These are phyloP conservation scores for Brachionus manjavacas DNA, from an alignment of 1,140 invertebrate genomes.

Conservation along the genomic window DNA sequence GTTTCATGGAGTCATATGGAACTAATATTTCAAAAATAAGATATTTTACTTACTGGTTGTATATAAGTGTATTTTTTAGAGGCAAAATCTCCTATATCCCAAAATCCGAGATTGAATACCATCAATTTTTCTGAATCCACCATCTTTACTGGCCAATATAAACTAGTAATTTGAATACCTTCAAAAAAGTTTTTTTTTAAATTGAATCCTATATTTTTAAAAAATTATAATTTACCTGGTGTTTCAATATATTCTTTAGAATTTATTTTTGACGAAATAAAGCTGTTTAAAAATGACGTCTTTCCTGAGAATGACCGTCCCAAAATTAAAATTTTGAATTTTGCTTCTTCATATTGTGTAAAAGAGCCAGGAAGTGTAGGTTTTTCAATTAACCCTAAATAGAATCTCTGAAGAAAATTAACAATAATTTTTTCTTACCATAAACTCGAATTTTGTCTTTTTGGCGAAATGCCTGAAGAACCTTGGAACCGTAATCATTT, in stretches of 20 bases:
- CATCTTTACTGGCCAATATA: constrained; percentile 41
- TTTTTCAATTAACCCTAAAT: constrained; percentile 4
- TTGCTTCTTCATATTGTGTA: constrained; percentile 13
- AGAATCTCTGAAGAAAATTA: background rate
- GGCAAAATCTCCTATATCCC: constrained; percentile 13
- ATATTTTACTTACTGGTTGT: background rate
- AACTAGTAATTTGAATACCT: constrained; percentile 26
- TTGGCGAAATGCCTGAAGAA: background rate
- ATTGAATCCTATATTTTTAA: background rate
- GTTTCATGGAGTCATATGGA: too few relatives aligned
- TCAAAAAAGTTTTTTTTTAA: background rate
- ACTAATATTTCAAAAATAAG: too few relatives aligned
- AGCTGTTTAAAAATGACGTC: background rate
- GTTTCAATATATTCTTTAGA: constrained; percentile 16
- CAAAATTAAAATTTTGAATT: constrained; percentile 7
- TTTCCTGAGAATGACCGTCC: constrained; percentile 3
- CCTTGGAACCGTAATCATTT: background rate
- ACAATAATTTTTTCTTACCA: background rate
- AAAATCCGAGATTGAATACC: constrained; percentile 4
- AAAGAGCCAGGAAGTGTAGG: background rate
- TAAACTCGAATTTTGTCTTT: background rate
- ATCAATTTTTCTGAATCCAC: background rate
- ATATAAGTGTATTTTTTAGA: constrained; percentile 34
- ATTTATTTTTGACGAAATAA: background rate
- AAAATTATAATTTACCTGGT: background rate